Conservation (phyloP, 2,888 invertebrate genomes). For the Itoplectis maculator region DNA sequence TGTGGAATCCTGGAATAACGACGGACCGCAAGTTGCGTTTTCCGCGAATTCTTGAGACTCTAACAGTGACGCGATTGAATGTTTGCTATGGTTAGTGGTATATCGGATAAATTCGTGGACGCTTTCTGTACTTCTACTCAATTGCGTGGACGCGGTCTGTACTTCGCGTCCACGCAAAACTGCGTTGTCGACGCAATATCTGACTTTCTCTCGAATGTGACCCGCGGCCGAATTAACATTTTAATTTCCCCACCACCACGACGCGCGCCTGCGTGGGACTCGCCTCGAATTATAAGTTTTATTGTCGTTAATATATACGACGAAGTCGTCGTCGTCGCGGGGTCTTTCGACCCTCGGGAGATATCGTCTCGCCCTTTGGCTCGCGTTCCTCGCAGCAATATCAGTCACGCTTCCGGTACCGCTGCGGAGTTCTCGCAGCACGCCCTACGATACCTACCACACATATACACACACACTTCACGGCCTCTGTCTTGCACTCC, state of each 20-base stretch:
- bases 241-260: constrained; percentile 73
- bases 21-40: too few species aligned
- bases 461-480: constrained; percentile 16
- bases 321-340: constrained; percentile 67
- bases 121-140: too few species aligned
- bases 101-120: too few species aligned
- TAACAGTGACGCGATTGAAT: background rate
- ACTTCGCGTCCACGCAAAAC: too few species aligned
- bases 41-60: background rate
- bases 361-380: constrained; percentile 68
- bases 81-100: background rate
- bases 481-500: constrained; percentile 40
- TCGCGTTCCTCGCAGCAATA: constrained; percentile 69
- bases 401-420: constrained; percentile 71
- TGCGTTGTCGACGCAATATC: too few species aligned
- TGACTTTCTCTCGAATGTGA: constrained; percentile 4
- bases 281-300: constrained; percentile 73
- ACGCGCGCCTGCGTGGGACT: constrained; percentile 52
- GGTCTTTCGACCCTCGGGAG: constrained; percentile 66
- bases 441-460: constrained; percentile 55
- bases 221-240: constrained; percentile 72
- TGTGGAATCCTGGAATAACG: background rate
- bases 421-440: constrained; percentile 66
- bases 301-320: constrained; percentile 77
- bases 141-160: too few species aligned